Conservation (phyloP, 2,888 invertebrate species). For the Plagodis dolabraria region DNA sequence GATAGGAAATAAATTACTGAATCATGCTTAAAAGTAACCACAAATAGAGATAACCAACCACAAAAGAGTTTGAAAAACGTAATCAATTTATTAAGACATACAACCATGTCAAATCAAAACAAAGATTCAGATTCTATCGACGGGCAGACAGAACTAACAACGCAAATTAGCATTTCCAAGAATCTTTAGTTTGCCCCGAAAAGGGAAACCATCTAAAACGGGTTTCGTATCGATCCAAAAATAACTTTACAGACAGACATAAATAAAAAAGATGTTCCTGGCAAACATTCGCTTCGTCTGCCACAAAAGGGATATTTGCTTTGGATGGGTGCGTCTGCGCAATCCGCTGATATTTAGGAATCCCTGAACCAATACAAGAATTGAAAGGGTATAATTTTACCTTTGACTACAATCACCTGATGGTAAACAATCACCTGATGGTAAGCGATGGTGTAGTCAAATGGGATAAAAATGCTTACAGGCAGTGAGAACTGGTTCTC, state of each 20-base stretch:
- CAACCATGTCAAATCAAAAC: constrained; percentile 2
- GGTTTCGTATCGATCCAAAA: constrained; percentile 50
- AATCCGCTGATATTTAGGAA: constrained; percentile 14
- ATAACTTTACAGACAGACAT: constrained; percentile 52
- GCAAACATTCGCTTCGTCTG: constrained; percentile 49
- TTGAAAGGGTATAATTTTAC: too few species aligned
- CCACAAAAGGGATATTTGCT: constrained; percentile 52
- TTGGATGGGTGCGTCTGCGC: constrained; percentile 32
- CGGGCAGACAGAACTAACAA: constrained; percentile 25
- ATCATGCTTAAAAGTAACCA: too few species aligned
- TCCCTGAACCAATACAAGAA: constrained; percentile 6
- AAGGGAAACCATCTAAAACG: constrained; percentile 41
- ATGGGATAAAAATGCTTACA: too few species aligned
- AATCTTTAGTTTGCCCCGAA: constrained; percentile 27
- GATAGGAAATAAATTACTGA: too few species aligned
- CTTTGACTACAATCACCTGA: too few species aligned
- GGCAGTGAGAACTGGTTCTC: too few species aligned
- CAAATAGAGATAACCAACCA: too few species aligned
- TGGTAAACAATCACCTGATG: too few species aligned
- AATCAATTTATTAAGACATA: not conserved
- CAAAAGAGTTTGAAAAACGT: too few species aligned
- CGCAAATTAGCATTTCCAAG: constrained; percentile 37
- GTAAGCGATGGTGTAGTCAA: too few species aligned
- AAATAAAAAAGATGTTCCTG: constrained; percentile 51
- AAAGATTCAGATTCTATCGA: constrained; percentile 8